Conservation (phyloP, 1,140 invertebrate species). For the Odontomachus brunneus region DNA sequence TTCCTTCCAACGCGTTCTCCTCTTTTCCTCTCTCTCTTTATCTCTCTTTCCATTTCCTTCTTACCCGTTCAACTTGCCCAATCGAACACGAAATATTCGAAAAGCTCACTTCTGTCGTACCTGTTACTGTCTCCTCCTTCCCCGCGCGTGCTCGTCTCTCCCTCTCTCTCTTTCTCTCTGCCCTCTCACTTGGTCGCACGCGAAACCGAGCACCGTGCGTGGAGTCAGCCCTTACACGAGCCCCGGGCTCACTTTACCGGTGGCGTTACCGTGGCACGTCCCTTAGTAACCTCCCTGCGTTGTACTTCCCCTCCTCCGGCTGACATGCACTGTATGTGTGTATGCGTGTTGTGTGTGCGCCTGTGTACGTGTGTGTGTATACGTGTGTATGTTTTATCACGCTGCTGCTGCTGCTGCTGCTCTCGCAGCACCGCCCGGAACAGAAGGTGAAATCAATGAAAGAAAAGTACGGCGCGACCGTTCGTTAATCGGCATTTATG, state of each 20-base stretch:
- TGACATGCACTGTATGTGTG: conserved; percentile 41
- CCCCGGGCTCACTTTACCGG: conserved; percentile 18
- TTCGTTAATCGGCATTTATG: conserved; percentile 78
- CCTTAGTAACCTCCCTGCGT: background rate
- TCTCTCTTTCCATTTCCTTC: conserved; percentile 10
- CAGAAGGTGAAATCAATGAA: conserved; percentile 79
- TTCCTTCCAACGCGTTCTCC: conserved; percentile 57
- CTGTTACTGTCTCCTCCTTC: background rate
- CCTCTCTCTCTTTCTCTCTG: conserved; percentile 14
- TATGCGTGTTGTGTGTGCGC: no score
- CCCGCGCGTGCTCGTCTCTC: background rate
- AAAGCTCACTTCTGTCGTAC: conserved; percentile 25
- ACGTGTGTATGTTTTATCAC: conserved; percentile 59
- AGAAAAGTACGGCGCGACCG: conserved; percentile 73
- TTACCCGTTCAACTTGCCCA: background rate
- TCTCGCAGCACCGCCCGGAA: conserved; percentile 78
- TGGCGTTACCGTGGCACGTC: conserved; percentile 4
- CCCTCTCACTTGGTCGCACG: conserved; percentile 50
- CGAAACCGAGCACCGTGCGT: conserved; percentile 66
- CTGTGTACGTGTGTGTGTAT: no score
- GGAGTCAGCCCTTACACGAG: conserved; percentile 13
- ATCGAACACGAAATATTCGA: background rate
- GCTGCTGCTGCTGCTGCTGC: conserved; percentile 66
- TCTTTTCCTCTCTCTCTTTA: conserved; percentile 19
- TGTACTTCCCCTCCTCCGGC: background rate